Conservation (phyloP, 2,113 vertebrate genomes). For the Vidua macroura region DNA sequence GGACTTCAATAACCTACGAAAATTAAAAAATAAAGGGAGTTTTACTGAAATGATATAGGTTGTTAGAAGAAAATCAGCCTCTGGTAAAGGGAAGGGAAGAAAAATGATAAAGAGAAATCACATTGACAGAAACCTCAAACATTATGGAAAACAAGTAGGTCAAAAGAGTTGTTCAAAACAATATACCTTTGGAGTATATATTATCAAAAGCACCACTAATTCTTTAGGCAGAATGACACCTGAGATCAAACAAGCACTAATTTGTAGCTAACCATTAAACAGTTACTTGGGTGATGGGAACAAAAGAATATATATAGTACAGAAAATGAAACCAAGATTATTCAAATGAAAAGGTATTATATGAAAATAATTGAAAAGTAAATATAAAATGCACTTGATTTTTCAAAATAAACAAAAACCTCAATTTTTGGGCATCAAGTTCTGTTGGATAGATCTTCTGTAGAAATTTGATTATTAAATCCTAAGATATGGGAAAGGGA, state of each 20-base stretch:
- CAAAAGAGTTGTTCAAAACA: constrained; percentile 53
- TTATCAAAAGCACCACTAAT: constrained; percentile 53
- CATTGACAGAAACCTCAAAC: constrained; percentile 49
- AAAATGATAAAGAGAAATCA: constrained; percentile 58
- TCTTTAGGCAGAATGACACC: constrained; percentile 40
- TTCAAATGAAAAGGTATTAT: neutral
- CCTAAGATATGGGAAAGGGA: neutral
- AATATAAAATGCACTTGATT: neutral
- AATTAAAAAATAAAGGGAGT: constrained; percentile 56
- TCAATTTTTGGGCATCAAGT: neutral
- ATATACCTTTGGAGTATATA: constrained; percentile 47
- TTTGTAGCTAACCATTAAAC: constrained; percentile 45
- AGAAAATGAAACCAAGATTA: constrained; percentile 5
- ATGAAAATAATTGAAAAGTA: neutral
- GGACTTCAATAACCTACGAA: constrained; percentile 47
- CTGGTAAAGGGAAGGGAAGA: constrained; percentile 46
- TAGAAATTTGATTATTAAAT: neutral
- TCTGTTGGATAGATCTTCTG: neutral
- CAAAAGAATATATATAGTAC: constrained; percentile 20
- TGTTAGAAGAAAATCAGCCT: constrained; percentile 43
- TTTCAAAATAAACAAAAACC: neutral
- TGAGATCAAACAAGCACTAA: constrained; percentile 60
- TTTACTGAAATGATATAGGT: constrained; percentile 35
- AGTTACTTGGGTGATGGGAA: constrained; percentile 9
- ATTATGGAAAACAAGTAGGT: constrained; percentile 52